Evolutionary conservation across 2,797 vertebrate genomes (phyloP).

Genomic region (Eospalax fontanierii): DNA sequence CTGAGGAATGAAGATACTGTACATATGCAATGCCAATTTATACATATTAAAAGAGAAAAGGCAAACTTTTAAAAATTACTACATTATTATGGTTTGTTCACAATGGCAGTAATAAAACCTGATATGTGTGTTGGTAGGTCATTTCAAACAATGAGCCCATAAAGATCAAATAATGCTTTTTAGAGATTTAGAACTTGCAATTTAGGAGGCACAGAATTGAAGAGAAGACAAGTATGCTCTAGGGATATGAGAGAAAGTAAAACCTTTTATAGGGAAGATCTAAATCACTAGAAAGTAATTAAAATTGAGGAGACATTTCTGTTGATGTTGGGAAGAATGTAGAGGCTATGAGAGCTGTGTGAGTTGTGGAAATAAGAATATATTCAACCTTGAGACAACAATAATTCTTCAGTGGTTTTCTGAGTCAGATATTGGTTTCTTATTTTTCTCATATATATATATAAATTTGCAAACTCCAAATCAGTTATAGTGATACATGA

Average conservation of each 20-base stretch:
- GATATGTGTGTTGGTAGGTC: neutral
- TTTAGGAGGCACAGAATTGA: neutral
- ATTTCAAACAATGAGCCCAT: neutral
- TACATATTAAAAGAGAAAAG: neutral
- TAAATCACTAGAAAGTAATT: neutral
- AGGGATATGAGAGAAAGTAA: neutral
- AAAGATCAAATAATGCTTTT: neutral
- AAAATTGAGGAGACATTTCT: neutral
- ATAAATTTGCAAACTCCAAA: neutral
- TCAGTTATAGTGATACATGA: neutral
- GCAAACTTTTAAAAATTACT: neutral
- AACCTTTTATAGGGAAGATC: no score
- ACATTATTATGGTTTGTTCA: slow-evolving; percentile 3
- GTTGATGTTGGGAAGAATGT: neutral
- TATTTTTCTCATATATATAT: neutral
- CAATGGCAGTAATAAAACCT: neutral
- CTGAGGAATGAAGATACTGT: neutral
- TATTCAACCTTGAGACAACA: no score
- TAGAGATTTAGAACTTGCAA: neutral
- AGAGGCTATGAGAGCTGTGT: neutral
- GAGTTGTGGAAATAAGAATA: neutral
- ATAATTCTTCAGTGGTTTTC: neutral
- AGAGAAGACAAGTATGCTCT: neutral
- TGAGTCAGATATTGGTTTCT: neutral
- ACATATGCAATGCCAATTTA: neutral